Percentiles rank a stretch among this genome's conserved stretches.
These are phyloP conservation scores for Caenorhabditis macrosperma DNA, from an alignment of 2,888 invertebrate genomes.

Conservation along the genomic window DNA sequence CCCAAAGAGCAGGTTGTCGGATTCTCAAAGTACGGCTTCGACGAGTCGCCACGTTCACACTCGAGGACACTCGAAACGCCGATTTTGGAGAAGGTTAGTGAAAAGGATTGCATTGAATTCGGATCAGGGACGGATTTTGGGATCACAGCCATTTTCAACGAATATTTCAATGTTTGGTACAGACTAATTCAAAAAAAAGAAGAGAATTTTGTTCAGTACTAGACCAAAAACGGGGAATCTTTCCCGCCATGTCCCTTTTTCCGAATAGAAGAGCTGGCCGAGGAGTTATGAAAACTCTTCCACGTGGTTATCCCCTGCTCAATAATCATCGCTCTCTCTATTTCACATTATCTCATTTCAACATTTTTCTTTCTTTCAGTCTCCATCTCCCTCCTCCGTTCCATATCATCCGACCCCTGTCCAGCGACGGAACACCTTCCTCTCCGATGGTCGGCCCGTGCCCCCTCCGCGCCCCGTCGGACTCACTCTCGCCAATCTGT, in stretches of 20 bases:
- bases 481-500: background rate
- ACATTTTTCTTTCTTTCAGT: no score
- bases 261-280: background rate
- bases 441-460: conserved; percentile 31
- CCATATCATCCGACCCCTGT: conserved; percentile 21
- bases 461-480: conserved; percentile 47
- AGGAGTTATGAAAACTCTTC: background rate
- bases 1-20: conserved; percentile 47
- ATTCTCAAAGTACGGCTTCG: conserved; percentile 32
- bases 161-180: no score
- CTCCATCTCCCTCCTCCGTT: background rate
- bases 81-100: conserved; percentile 25
- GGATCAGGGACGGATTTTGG: background rate
- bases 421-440: conserved; percentile 32
- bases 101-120: background rate
- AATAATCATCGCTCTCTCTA: background rate
- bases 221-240: no score
- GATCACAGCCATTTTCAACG: no score
- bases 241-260: no score
- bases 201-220: no score
- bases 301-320: no score
- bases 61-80: conserved; percentile 34
- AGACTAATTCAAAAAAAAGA: no score
- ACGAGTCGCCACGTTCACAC: conserved; percentile 7
- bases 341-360: background rate